phyloP scores from a whole-genome alignment of 2,797 vertebrate species.

The Pseudochirops corinnae region DNA sequence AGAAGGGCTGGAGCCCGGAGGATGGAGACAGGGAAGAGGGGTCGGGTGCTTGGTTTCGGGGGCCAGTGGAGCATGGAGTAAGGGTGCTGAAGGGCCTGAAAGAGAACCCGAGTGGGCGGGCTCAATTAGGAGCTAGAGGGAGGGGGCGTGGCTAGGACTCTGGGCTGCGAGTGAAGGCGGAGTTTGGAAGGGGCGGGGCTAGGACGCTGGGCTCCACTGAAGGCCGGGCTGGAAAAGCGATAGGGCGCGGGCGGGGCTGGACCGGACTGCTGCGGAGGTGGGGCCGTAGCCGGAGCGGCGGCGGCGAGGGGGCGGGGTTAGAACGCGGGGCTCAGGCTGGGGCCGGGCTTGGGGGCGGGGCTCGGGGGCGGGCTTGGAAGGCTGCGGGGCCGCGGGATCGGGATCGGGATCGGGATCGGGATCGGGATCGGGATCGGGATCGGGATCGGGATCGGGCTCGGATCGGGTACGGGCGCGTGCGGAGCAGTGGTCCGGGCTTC shows the following conservation, averaged over 20 bases:
- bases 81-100: too few species aligned
- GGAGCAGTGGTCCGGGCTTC: constrained; percentile 15
- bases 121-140: background rate
- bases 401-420: background rate
- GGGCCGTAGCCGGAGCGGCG: background rate
- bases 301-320: background rate
- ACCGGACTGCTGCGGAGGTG: background rate
- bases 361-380: background rate
- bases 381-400: background rate
- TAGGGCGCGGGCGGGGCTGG: too few species aligned
- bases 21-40: background rate
- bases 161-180: background rate
- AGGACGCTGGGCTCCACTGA: background rate
- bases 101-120: rapidly evolving
- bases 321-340: rapidly evolving
- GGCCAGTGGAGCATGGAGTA: rapidly evolving
- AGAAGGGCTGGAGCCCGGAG: constrained; percentile 67
- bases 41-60: background rate
- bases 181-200: background rate
- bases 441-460: background rate
- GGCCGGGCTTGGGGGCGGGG: background rate
- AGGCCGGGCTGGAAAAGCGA: background rate
- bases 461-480: background rate
- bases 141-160: background rate
- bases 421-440: background rate